Base-by-base conservation (phyloP, 2,113 vertebrate species). In the Poeciliopsis prolifica region DNA sequence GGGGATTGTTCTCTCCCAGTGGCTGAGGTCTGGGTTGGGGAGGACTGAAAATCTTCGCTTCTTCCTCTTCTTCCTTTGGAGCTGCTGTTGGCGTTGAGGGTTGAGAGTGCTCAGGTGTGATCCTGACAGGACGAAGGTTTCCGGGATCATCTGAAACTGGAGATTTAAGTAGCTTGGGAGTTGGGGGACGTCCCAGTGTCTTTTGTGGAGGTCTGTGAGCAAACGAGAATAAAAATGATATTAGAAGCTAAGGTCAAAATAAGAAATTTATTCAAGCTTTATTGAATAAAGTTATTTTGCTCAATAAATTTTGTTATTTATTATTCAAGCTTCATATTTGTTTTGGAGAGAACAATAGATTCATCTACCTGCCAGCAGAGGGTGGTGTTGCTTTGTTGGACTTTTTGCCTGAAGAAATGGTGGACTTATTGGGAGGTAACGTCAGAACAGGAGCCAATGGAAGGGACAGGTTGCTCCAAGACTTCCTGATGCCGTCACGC, bases 101-200 rank as follows among this genome's bases (percentile, higher is more conserved):
- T 4, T 68, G 48, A 26, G 93, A 94, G 69, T 74, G 89, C 65
- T 94, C 94, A 4, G 87, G 81, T 40, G 94, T 92, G 83, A 87
- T 87, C 92, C 93, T 96, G 78, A 87, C 42, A 19, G 97, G 97
- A 33, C 97, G 95, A 70, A 98, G 90, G 87, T 99, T 99, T 86
- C 98, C 97, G 6, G 96, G 94, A 28, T 93, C 91, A 44, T 94
- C 92, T 1, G 88, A n/a, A 19, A 88, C 92, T 1, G 94, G n/a
- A 79, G 95, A 95, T 62, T 93, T 94, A 1, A 95, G 48, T 19
- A 94, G 94, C 91, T 94, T 97, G 67, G 96, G 94, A 1, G 94
- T 94, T 22, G 95, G 94, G 37, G 96, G 94, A 65, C 95, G 95
- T 77, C 81, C 96, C 68, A 44, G 80, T 87, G 81, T 86, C 94